Conservation (phyloP, 2,888 invertebrate genomes). For the Pristionchus maxplancki region DNA sequence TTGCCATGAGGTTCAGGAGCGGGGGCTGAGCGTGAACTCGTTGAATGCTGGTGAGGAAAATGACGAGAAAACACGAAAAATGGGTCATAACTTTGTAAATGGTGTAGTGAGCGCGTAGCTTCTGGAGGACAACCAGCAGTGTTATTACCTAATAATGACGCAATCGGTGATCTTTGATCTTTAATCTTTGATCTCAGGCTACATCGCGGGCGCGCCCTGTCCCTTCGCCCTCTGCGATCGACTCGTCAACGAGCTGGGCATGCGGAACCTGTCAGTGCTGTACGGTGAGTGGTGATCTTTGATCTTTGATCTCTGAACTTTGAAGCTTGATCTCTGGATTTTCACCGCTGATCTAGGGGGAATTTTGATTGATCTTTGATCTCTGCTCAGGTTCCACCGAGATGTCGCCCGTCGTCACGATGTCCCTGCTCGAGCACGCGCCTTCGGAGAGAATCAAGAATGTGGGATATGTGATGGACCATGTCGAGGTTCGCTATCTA, state of each 20-base stretch:
- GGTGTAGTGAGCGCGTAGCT: too few relatives aligned
- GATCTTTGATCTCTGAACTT: constrained; percentile 36
- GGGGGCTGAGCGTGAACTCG: background rate
- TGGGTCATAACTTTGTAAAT: too few relatives aligned
- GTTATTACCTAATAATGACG: background rate
- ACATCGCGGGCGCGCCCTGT: constrained; percentile 86
- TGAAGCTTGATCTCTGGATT: constrained; percentile 12
- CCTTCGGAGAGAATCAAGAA: constrained; percentile 80
- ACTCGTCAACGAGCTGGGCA: constrained; percentile 78
- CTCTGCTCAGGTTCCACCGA: constrained; percentile 82
- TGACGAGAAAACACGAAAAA: too few relatives aligned
- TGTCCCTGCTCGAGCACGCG: constrained; percentile 79
- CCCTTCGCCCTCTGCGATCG: constrained; percentile 81
- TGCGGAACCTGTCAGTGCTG: constrained; percentile 72
- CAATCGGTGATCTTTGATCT: too few relatives aligned
- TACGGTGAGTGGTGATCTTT: constrained; percentile 55
- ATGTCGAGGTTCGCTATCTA: constrained; percentile 81
- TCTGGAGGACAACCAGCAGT: too few relatives aligned
- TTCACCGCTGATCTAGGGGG: background rate
- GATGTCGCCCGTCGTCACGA: constrained; percentile 81
- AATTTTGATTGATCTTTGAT: constrained; percentile 9
- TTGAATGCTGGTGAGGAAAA: background rate
- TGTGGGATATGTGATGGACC: constrained; percentile 81
- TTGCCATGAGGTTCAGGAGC: constrained; percentile 62
- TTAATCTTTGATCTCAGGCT: constrained; percentile 79